These are phyloP conservation scores for Centruroides vittatus DNA, from an alignment of 1,140 invertebrate genomes.

Conservation along the genomic window DNA sequence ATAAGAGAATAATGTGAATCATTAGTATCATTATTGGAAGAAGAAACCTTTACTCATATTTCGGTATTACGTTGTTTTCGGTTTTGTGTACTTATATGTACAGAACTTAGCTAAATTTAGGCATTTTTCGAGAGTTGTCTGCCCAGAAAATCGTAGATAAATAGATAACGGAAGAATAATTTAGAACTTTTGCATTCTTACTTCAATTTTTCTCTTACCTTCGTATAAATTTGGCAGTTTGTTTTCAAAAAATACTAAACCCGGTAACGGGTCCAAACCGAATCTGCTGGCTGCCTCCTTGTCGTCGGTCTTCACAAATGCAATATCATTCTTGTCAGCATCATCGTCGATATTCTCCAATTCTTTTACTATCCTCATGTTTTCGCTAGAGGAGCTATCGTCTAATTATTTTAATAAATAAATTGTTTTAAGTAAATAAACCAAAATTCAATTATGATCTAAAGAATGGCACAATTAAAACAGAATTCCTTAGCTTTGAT, in stretches of 20 bases:
- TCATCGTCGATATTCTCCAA: slow-evolving; percentile 83
- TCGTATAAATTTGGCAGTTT: slow-evolving; percentile 80
- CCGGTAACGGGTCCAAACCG: slow-evolving; percentile 66
- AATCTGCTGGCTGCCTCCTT: slow-evolving; percentile 69
- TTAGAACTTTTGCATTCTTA: too few species aligned
- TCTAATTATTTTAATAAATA: slow-evolving; percentile 23
- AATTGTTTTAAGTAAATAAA: background rate
- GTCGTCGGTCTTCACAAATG: slow-evolving; percentile 42
- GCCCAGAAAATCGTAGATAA: too few species aligned
- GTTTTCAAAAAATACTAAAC: slow-evolving; percentile 77
- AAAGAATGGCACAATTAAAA: background rate
- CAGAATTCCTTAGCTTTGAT: too few species aligned
- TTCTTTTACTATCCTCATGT: slow-evolving; percentile 22
- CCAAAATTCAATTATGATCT: background rate
- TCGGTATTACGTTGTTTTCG: too few species aligned
- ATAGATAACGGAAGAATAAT: too few species aligned
- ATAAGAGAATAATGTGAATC: too few species aligned
- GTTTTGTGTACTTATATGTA: too few species aligned
- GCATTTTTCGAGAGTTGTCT: too few species aligned
- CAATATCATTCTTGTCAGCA: slow-evolving; percentile 60
- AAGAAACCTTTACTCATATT: too few species aligned
- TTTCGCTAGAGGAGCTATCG: slow-evolving; percentile 24
- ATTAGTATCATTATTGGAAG: too few species aligned
- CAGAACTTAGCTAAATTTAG: too few species aligned
- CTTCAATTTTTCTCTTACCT: slow-evolving; percentile 34